Evolutionary conservation across 2,797 vertebrate genomes (phyloP).

Genomic region (Gephyroberyx darwinii): DNA sequence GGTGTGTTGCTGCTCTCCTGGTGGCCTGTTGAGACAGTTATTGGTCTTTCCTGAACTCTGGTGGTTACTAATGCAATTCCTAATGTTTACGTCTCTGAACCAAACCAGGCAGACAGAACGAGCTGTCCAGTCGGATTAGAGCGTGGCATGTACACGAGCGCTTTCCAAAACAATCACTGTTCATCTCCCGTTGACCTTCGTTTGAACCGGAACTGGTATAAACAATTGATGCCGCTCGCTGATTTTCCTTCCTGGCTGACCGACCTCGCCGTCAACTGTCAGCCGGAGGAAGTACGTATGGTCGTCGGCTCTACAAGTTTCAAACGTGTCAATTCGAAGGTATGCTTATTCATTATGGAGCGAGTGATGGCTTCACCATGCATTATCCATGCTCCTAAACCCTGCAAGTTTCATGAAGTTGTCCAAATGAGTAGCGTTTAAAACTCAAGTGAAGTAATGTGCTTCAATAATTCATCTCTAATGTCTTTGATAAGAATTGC

Average conservation of each 20-base stretch:
- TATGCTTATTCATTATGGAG: conserved; percentile 82
- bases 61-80: background rate
- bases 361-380: conserved; percentile 74
- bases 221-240: conserved; percentile 41
- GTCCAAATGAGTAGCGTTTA: conserved; percentile 83
- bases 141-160: background rate
- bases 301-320: conserved; percentile 49
- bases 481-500: conserved; percentile 77
- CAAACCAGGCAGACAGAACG: conserved; percentile 9
- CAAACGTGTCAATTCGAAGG: conserved; percentile 78
- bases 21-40: background rate
- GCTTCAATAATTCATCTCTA: conserved; percentile 80
- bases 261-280: conserved; percentile 44
- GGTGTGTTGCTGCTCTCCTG: background rate
- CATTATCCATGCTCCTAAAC: conserved; percentile 79
- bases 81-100: conserved; percentile 6
- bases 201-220: conserved; percentile 43
- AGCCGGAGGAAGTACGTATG: conserved; percentile 29
- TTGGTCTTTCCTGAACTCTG: background rate
- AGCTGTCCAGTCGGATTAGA: conserved; percentile 28
- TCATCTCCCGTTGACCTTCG: conserved; percentile 36
- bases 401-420: conserved; percentile 85
- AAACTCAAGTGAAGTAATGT: conserved; percentile 78
- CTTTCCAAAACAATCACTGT: conserved; percentile 21
- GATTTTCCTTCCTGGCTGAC: conserved; percentile 36